Evolutionary conservation across 1,140 invertebrate genomes (phyloP), one percentile per base, ranked within the genome.

Genomic region (Temnothorax longispinosus): DNA sequence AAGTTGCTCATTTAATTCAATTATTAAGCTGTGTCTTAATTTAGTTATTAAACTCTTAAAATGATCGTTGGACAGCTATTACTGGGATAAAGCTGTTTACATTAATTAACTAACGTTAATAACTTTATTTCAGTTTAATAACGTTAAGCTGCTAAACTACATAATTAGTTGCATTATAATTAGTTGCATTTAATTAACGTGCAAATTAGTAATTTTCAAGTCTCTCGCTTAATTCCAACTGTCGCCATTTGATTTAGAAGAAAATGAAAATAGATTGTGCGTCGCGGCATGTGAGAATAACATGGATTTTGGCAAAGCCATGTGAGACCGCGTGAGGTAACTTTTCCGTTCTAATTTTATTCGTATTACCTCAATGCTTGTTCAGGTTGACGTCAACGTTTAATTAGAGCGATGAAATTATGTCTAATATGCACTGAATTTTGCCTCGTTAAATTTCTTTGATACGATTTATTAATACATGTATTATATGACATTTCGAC

Each of bases 351-450:
- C 80, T 62, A 75, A 84, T 84, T 71, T 47, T 21, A 85, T 56
- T 75, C 32, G 27, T 52, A 84, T 85, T 85, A 71, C 32, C 41
- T 85, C 81, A 41, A 56, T 69, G 64, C 65, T 81, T 41, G 50
- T 15, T 0, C 47, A 44, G 21, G 50, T 69, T 81, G 77, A 81
- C 76, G 76, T 69, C 64, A 81, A 69, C 15, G 35, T 11, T 81
- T 81, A 81, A 81, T 81, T 69, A 69, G 77, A 69, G 77, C 64
- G 64, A 81, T 81, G 50, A 56, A 69, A 69, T 80, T 67, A 52
- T 52, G 76, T 56, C 50, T 69, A 35, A n/a, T 52, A 64, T 6
- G 41, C n/a, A 15, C 35, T 35, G 27, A 7, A 6, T n/a, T 64
- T 32, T 47, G 15, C 41, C 32, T 77, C 56, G 56, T 62, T 77